Conservation (phyloP, 2,797 vertebrate genomes). For the Ispidina picta region DNA sequence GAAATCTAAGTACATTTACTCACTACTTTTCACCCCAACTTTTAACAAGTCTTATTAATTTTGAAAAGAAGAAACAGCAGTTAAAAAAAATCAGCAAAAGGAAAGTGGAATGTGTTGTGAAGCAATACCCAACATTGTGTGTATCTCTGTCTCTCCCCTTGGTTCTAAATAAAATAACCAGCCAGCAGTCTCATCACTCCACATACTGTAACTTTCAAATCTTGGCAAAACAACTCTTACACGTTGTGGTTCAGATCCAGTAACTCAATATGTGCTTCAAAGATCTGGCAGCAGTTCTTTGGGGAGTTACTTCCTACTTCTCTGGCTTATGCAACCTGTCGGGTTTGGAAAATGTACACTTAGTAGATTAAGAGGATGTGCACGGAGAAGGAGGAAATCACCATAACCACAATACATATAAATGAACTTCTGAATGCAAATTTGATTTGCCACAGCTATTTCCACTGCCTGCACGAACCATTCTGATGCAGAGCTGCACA, state of each 20-base stretch:
- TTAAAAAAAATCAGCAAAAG: neutral
- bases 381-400: slow-evolving; percentile 1
- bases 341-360: slow-evolving; percentile 37
- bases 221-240: neutral
- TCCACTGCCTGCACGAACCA: slow-evolving; percentile 9
- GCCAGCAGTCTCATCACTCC: slow-evolving; percentile 8
- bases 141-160: neutral
- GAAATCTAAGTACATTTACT: neutral
- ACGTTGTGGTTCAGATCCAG: neutral
- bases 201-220: slow-evolving; percentile 39
- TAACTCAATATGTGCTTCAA: neutral
- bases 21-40: neutral
- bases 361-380: slow-evolving; percentile 16
- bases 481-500: neutral
- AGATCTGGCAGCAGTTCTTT: slow-evolving; percentile 22
- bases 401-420: slow-evolving; percentile 20
- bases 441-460: slow-evolving; percentile 39
- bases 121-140: neutral
- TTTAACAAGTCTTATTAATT: neutral
- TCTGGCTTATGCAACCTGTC: slow-evolving; percentile 33
- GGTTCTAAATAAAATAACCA: slow-evolving; percentile 28
- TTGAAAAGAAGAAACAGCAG: neutral
- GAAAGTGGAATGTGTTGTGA: neutral
- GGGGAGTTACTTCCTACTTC: slow-evolving; percentile 45
- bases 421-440: slow-evolving; percentile 44